Percentiles rank a stretch among this genome's conserved stretches.
phyloP scores from a whole-genome alignment of 2,797 vertebrate genomes.

The Melanotaenia nigrans region DNA sequence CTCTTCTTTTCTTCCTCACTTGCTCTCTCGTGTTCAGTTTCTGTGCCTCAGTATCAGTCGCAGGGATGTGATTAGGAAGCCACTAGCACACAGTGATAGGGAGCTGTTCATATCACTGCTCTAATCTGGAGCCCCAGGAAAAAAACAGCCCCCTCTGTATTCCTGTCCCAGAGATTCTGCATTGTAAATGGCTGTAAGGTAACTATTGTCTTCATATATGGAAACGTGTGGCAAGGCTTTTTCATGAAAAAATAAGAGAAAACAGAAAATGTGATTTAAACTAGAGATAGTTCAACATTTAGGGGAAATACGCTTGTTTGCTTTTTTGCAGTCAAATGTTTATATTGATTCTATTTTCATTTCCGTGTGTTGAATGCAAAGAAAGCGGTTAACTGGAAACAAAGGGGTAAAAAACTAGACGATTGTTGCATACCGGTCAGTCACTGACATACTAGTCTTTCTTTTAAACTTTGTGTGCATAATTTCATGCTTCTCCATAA shows the following conservation, averaged over 20 bases:
- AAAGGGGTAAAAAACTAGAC: background rate
- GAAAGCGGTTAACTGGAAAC: background rate
- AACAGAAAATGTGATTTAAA: slow-evolving; percentile 13
- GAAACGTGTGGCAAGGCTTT: slow-evolving; percentile 16
- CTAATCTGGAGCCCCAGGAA: slow-evolving; percentile 63
- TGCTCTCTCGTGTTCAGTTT: slow-evolving; percentile 44
- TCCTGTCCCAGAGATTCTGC: slow-evolving; percentile 47
- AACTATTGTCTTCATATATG: slow-evolving; percentile 35
- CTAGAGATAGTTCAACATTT: background rate
- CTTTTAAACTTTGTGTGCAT: background rate
- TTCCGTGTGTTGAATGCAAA: background rate
- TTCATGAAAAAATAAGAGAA: slow-evolving; percentile 18
- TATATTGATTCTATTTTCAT: slow-evolving; percentile 1
- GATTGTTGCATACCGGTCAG: background rate
- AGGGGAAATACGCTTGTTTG: slow-evolving; percentile 1
- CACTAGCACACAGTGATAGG: slow-evolving; percentile 58
- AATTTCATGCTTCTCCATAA: background rate
- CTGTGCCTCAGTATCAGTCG: slow-evolving; percentile 64
- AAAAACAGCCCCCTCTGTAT: slow-evolving; percentile 43
- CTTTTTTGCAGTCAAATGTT: background rate
- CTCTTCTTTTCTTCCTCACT: slow-evolving; percentile 38
- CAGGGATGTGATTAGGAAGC: slow-evolving; percentile 64
- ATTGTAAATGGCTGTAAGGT: slow-evolving; percentile 59
- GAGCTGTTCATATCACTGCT: slow-evolving; percentile 62
- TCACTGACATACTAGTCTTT: background rate